These are phyloP conservation scores for Andrena cerasifolii DNA, from an alignment of 1,140 invertebrate genomes.

Conservation along the genomic window DNA sequence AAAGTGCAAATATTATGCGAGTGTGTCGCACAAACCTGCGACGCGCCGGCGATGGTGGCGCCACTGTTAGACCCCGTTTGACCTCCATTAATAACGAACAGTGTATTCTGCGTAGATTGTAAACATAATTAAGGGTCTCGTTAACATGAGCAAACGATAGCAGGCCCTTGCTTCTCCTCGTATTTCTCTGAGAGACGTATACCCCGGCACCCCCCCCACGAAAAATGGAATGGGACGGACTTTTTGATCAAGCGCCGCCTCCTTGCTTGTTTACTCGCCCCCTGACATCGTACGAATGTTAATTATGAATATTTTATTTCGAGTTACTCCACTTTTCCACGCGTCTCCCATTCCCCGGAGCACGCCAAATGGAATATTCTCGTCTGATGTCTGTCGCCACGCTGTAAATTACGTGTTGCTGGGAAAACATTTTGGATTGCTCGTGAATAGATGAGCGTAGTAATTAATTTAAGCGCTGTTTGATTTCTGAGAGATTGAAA, in stretches of 20 bases:
- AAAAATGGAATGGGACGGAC: constrained; percentile 44
- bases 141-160: constrained; percentile 69
- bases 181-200: constrained; percentile 49
- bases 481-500: neutral
- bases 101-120: constrained; percentile 64
- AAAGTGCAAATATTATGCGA: constrained; percentile 38
- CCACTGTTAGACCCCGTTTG: constrained; percentile 41
- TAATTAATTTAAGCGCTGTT: too few species aligned
- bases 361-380: neutral
- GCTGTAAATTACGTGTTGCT: neutral
- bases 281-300: constrained; percentile 8
- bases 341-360: neutral
- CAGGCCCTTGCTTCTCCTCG: constrained; percentile 30
- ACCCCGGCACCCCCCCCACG: constrained; percentile 21
- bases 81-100: constrained; percentile 66
- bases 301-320: constrained; percentile 46
- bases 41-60: constrained; percentile 11
- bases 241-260: constrained; percentile 48
- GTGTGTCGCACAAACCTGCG: constrained; percentile 33
- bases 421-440: neutral
- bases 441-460: neutral
- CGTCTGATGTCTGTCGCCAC: neutral
- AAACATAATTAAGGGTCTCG: constrained; percentile 72
- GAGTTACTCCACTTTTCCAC: neutral
- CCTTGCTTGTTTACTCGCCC: constrained; percentile 16